Percentiles rank a stretch among this genome's conserved stretches.
Conservation (phyloP, 2,888 invertebrate genomes). For the Eupithecia abbreviata region DNA sequence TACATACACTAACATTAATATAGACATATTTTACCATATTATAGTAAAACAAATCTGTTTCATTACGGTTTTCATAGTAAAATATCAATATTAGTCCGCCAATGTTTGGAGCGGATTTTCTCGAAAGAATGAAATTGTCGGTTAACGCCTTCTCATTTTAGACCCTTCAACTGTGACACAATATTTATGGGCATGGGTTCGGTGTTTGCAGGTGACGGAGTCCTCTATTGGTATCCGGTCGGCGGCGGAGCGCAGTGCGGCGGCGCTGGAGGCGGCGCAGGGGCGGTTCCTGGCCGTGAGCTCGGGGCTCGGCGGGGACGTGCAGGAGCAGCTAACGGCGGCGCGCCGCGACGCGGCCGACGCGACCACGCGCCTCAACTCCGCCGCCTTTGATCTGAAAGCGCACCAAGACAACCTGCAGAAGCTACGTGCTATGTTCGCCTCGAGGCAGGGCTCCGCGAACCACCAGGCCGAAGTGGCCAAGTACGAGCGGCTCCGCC, state of each 20-base stretch:
- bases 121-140: too few species aligned
- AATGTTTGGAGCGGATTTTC: too few species aligned
- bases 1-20: too few species aligned
- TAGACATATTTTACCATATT: too few species aligned
- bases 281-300: conserved; percentile 92
- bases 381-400: conserved; percentile 89
- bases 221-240: conserved; percentile 88
- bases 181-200: neutral
- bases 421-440: conserved; percentile 85
- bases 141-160: too few species aligned
- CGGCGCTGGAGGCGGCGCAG: conserved; percentile 89
- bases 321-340: conserved; percentile 89
- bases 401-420: conserved; percentile 86
- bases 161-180: too few species aligned
- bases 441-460: conserved; percentile 85
- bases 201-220: conserved; percentile 73
- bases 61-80: too few species aligned
- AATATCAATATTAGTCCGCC: too few species aligned
- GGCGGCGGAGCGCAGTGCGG: conserved; percentile 86
- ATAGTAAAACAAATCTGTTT: too few species aligned
- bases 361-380: conserved; percentile 90
- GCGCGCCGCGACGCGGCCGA: conserved; percentile 90
- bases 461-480: conserved; percentile 85
- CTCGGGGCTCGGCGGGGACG: conserved; percentile 91
- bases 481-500: conserved; percentile 56